Conservation (phyloP, 2,797 vertebrate species). For the Odontamblyopus lacepedii region DNA sequence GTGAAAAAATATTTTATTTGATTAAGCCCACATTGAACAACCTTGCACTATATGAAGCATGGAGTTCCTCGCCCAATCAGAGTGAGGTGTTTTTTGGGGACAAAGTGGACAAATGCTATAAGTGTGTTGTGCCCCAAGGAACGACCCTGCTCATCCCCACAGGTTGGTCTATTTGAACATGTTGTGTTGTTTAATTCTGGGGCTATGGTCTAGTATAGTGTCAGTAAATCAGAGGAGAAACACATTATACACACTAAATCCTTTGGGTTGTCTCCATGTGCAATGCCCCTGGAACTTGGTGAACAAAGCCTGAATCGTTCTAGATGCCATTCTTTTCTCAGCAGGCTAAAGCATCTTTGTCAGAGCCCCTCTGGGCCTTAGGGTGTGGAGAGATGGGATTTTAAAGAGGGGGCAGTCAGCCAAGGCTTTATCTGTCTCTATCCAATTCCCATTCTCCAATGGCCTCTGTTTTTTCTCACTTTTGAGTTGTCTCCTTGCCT, state of each 20-base stretch:
- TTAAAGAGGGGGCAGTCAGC: slow-evolving; percentile 56
- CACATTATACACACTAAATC: neutral
- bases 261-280: neutral
- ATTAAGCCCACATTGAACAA: slow-evolving; percentile 95
- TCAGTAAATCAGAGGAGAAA: neutral
- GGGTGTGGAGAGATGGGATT: slow-evolving; percentile 67
- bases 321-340: slow-evolving; percentile 37
- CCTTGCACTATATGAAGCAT: slow-evolving; percentile 95
- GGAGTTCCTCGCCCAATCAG: slow-evolving; percentile 98
- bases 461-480: slow-evolving; percentile 52
- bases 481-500: neutral
- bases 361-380: slow-evolving; percentile 37
- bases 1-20: slow-evolving; percentile 98
- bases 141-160: slow-evolving; percentile 98
- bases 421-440: slow-evolving; percentile 62
- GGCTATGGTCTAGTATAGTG: neutral
- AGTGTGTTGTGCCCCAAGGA: slow-evolving; percentile 93
- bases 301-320: slow-evolving; percentile 58
- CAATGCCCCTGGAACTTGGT: neutral
- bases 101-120: slow-evolving; percentile 97
- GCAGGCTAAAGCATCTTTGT: slow-evolving; percentile 44
- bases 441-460: slow-evolving; percentile 32
- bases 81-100: slow-evolving; percentile 98
- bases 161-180: slow-evolving; percentile 74
- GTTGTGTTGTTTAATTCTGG: neutral